Conservation (phyloP, 1,140 invertebrate species). For the Lucilia sericata region DNA sequence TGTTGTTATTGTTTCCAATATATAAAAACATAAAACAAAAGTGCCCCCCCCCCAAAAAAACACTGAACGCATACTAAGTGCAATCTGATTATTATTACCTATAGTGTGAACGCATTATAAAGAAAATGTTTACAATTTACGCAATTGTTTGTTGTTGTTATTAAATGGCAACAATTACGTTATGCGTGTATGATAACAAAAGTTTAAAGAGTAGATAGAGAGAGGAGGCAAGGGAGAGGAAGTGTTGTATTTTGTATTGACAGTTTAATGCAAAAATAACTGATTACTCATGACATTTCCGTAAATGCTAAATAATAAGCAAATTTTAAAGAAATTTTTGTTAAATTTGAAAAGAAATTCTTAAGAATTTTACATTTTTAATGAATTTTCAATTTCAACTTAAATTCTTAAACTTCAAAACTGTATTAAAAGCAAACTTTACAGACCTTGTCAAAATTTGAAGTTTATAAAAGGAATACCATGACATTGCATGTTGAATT, state of each 20-base stretch:
- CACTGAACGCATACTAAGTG: slow-evolving; percentile 6
- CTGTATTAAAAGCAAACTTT: no score
- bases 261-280: not conserved
- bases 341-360: not conserved
- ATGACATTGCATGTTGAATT: slow-evolving; percentile 19
- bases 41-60: not conserved
- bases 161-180: not conserved
- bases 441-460: not conserved
- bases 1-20: not conserved
- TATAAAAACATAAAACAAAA: no score
- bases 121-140: not conserved
- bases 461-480: not conserved
- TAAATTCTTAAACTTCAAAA: no score
- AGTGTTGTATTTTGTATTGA: not conserved
- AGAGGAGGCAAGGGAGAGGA: not conserved
- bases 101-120: not conserved
- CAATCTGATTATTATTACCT: not conserved
- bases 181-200: not conserved
- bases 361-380: not conserved
- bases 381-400: no score
- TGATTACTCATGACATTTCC: not conserved
- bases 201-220: not conserved
- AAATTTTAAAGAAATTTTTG: not conserved
- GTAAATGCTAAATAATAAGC: not conserved
- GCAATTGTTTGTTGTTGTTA: not conserved